These are phyloP conservation scores for Himalopsyche kuldschensis DNA, from an alignment of 2,888 invertebrate genomes.

Conservation along the genomic window DNA sequence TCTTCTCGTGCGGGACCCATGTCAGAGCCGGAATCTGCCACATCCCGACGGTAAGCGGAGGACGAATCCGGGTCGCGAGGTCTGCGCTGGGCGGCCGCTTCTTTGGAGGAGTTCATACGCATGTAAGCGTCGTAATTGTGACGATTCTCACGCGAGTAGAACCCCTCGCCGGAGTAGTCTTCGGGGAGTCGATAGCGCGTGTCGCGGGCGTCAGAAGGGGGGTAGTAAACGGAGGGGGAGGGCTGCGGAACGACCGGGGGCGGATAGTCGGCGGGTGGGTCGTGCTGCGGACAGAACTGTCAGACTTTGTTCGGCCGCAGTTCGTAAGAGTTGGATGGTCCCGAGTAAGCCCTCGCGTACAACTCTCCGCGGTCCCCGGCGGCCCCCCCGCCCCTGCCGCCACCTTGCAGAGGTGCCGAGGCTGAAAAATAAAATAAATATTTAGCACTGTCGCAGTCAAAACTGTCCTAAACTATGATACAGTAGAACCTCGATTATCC, in stretches of 20 bases:
- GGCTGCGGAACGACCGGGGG: slow-evolving; percentile 49
- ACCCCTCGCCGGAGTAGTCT: slow-evolving; percentile 40
- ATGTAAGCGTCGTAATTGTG: slow-evolving; percentile 39
- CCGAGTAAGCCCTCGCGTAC: slow-evolving; percentile 73
- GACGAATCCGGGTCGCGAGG: slow-evolving; percentile 12
- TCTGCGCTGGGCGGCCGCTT: slow-evolving; percentile 24
- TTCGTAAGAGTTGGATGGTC: slow-evolving; percentile 49
- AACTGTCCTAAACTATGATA: too few relatives aligned
- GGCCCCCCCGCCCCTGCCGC: slow-evolving; percentile 54
- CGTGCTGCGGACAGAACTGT: slow-evolving; percentile 48
- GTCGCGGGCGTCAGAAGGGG: slow-evolving; percentile 18
- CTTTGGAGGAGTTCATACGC: slow-evolving; percentile 34
- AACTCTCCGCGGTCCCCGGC: slow-evolving; percentile 61
- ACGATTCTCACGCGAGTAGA: slow-evolving; percentile 43
- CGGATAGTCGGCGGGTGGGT: slow-evolving; percentile 46
- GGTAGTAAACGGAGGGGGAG: slow-evolving; percentile 46
- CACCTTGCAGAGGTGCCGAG: slow-evolving; percentile 50
- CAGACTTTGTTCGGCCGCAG: slow-evolving; percentile 73
- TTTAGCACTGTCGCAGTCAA: background rate
- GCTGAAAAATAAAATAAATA: slow-evolving; percentile 14
- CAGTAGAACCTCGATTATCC: too few relatives aligned
- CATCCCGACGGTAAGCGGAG: slow-evolving; percentile 2
- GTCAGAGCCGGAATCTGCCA: background rate
- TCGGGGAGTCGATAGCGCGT: slow-evolving; percentile 13
- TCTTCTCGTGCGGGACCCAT: slow-evolving; percentile 15